phyloP scores from a whole-genome alignment of 2,797 vertebrate species.

The Brachyrhaphis roseni region DNA sequence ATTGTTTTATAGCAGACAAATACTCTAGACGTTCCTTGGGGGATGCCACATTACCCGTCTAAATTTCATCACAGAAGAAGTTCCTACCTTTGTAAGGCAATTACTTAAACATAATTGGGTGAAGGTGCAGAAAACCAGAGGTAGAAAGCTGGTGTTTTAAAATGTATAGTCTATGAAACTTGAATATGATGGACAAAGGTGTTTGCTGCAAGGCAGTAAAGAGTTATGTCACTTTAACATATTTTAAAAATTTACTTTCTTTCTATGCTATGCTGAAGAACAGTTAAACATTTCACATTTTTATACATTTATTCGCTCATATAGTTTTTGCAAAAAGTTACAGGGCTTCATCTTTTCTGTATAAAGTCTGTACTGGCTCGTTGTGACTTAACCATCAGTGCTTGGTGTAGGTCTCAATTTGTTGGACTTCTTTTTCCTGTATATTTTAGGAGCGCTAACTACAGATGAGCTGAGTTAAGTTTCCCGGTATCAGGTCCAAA shows the following conservation, averaged over 20 bases:
- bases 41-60: constrained; percentile 63
- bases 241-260: not conserved
- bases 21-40: constrained; percentile 37
- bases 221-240: not conserved
- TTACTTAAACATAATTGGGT: constrained; percentile 78
- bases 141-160: constrained; percentile 68
- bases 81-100: constrained; percentile 68
- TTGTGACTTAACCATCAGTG: not conserved
- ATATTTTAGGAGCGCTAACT: not conserved
- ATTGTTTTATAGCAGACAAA: constrained; percentile 32
- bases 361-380: not conserved
- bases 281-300: not conserved
- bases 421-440: not conserved
- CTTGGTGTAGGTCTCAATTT: not conserved
- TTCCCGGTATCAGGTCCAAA: not conserved
- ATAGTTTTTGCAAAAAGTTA: not conserved
- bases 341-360: not conserved
- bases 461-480: not conserved
- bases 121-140: constrained; percentile 77
- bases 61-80: constrained; percentile 68
- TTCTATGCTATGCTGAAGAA: not conserved
- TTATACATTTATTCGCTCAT: not conserved
- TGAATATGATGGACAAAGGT: not conserved
- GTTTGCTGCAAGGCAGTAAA: not conserved
- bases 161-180: constrained; percentile 43